Conservation (phyloP, 2,113 vertebrate genomes). For the Phaethornis superciliosus region DNA sequence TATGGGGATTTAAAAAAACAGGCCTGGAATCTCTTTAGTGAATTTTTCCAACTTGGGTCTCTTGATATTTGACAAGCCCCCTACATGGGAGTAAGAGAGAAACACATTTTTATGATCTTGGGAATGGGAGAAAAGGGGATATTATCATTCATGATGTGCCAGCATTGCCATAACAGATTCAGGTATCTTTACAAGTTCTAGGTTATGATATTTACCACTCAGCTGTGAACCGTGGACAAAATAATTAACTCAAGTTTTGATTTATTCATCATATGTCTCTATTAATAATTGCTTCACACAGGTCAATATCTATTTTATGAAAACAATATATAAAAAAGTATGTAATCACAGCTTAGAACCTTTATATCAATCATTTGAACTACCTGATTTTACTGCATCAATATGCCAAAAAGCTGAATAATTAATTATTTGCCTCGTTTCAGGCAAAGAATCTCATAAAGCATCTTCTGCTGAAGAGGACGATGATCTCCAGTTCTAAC, state of each 20-base stretch:
- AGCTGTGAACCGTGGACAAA: neutral
- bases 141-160: neutral
- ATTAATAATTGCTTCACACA: neutral
- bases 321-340: neutral
- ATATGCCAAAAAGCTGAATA: neutral
- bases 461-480: neutral
- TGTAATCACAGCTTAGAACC: neutral
- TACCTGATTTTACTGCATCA: neutral
- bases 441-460: neutral
- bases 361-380: neutral
- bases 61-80: conserved; percentile 10
- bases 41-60: conserved; percentile 13
- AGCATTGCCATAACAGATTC: neutral
- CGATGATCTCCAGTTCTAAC: neutral
- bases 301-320: neutral
- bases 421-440: neutral
- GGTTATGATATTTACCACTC: neutral
- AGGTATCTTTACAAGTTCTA: neutral
- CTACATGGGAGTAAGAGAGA: neutral
- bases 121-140: neutral
- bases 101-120: conserved; percentile 7
- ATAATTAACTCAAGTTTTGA: neutral
- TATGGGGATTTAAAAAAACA: conserved; percentile 25
- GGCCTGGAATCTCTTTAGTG: conserved; percentile 40
- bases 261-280: neutral